A percentile compares a stretch with the other conserved stretches of the same genome.
Evolutionary conservation across 92 coral and sea anemone species (phyloP).

Genomic region (Virgularia gustaviana): DNA sequence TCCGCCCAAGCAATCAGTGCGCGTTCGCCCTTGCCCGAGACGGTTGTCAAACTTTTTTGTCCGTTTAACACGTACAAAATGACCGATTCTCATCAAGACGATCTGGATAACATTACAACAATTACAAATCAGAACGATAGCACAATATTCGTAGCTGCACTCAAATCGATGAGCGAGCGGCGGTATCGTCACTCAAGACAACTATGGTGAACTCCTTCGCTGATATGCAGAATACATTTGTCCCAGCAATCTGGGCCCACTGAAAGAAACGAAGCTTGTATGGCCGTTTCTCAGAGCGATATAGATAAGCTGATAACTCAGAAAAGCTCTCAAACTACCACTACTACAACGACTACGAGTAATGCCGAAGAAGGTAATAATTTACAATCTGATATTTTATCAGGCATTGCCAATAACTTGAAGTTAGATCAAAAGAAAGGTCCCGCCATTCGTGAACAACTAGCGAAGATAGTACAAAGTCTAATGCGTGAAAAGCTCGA

Average conservation of each 20-base stretch:
- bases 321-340: no score
- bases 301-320: no score
- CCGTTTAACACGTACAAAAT: no score
- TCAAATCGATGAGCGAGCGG: no score
- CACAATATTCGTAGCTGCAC: no score
- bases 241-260: constrained; percentile 3
- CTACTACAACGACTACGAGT: no score
- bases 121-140: no score
- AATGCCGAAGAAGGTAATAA: neutral
- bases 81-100: no score
- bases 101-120: no score
- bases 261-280: neutral
- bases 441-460: constrained; percentile 41
- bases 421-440: constrained; percentile 46
- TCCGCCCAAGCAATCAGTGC: constrained; percentile 5
- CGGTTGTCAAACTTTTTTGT: no score
- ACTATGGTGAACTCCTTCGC: neutral
- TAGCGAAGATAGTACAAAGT: constrained; percentile 32
- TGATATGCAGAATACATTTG: neutral
- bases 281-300: no score
- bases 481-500: constrained; percentile 49
- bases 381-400: constrained; percentile 5
- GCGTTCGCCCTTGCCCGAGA: no score
- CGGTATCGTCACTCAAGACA: neutral
- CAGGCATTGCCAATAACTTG: constrained; percentile 40